A percentile compares a stretch with the other conserved stretches of the same genome.
Evolutionary conservation across 2,888 invertebrate genomes (phyloP).

Genomic region (Drosophila imparisetae): DNA sequence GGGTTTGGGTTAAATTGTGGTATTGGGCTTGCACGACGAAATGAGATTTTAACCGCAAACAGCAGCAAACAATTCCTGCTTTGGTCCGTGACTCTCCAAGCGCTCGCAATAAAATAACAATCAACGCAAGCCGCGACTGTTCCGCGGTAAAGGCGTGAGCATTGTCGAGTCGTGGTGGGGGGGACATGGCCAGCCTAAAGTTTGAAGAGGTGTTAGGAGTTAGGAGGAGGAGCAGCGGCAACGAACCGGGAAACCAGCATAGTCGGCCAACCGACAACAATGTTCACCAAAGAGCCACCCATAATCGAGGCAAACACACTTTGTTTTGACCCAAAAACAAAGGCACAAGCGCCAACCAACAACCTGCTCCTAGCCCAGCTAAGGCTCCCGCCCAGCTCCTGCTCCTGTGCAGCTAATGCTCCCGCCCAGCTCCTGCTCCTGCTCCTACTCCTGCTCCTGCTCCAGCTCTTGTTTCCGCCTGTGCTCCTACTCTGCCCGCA

Average conservation of each 20-base stretch:
- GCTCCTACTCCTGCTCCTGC: background rate
- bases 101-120: conserved; percentile 76
- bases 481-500: background rate
- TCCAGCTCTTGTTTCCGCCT: background rate
- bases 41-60: conserved; percentile 78
- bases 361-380: conserved; percentile 1
- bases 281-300: conserved; percentile 32
- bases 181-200: conserved; percentile 5
- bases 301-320: conserved; percentile 45
- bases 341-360: background rate
- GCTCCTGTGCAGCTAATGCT: background rate
- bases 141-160: conserved; percentile 44
- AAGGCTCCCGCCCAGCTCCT: background rate
- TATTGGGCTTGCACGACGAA: conserved; percentile 48
- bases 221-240: background rate
- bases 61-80: conserved; percentile 74
- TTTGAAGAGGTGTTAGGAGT: conserved; percentile 1
- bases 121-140: conserved; percentile 74
- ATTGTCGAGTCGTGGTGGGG: too few relatives aligned
- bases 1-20: conserved; percentile 20
- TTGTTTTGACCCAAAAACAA: conserved; percentile 40
- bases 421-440: background rate
- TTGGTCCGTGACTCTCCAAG: conserved; percentile 68
- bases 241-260: conserved; percentile 19
- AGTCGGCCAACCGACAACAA: conserved; percentile 46